Conservation (phyloP, 2,888 invertebrate species). For the Sarcophaga rosellei region DNA sequence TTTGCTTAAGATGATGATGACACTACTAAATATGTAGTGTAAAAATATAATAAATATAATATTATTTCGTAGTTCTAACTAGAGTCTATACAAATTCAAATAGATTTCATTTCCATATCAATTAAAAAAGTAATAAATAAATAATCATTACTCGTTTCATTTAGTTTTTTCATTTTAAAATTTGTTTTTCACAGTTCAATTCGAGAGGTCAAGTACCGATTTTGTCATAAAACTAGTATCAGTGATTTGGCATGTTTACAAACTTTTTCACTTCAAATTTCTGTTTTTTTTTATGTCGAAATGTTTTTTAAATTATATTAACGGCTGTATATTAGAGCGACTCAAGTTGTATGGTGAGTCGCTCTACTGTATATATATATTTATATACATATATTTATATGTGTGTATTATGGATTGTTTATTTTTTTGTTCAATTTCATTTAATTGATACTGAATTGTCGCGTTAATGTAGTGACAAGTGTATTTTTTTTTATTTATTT, state of each 20-base stretch:
- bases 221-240: not conserved
- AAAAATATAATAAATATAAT: no score
- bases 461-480: conserved; percentile 57
- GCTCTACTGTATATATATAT: no score
- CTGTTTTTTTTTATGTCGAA: conserved; percentile 12
- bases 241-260: not conserved
- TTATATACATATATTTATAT: conserved; percentile 1
- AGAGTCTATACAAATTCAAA: no score
- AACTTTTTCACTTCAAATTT: not conserved
- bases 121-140: not conserved
- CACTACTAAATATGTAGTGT: no score
- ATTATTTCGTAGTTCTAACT: no score
- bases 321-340: conserved; percentile 13
- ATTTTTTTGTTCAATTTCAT: conserved; percentile 41
- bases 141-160: not conserved
- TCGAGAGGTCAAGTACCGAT: conserved; percentile 1
- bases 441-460: conserved; percentile 56
- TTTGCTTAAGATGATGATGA: no score
- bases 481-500: conserved; percentile 16
- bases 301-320: conserved; percentile 51
- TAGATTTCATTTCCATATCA: no score
- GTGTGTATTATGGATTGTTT: conserved; percentile 2
- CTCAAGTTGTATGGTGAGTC: no score
- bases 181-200: not conserved
- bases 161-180: no score